Percentiles rank a stretch among this genome's conserved stretches.
These are phyloP conservation scores for Encarsia formosa DNA, from an alignment of 2,888 invertebrate genomes.

Conservation along the genomic window DNA sequence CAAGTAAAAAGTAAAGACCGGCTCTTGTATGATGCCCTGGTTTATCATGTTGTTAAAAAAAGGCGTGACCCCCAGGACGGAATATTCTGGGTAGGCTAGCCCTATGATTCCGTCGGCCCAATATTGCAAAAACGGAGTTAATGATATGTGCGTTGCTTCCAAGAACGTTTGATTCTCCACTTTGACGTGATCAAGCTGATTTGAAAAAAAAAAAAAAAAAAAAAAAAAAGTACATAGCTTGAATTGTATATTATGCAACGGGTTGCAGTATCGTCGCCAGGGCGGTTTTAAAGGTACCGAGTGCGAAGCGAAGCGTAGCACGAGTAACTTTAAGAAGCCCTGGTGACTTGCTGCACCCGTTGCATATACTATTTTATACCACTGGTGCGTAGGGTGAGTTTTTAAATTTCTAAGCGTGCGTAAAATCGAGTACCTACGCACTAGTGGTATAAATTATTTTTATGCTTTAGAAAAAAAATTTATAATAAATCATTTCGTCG, in stretches of 20 bases:
- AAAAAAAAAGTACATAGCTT: background rate
- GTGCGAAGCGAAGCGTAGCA: too few relatives aligned
- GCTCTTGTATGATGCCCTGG: slow-evolving; percentile 53
- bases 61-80: slow-evolving; percentile 51
- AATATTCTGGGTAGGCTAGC: slow-evolving; percentile 56
- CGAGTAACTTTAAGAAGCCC: too few relatives aligned
- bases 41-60: slow-evolving; percentile 64
- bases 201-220: background rate
- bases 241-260: background rate
- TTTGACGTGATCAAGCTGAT: slow-evolving; percentile 56
- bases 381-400: too few relatives aligned
- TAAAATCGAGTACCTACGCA: too few relatives aligned
- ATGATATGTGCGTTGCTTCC: slow-evolving; percentile 65
- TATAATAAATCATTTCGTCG: background rate
- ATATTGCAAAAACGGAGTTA: slow-evolving; percentile 58
- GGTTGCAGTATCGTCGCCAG: too few relatives aligned
- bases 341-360: too few relatives aligned
- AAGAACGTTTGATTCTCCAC: slow-evolving; percentile 65
- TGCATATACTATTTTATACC: too few relatives aligned
- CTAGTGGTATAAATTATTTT: too few relatives aligned
- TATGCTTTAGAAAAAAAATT: slow-evolving; percentile 1
- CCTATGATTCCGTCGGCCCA: slow-evolving; percentile 73
- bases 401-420: too few relatives aligned
- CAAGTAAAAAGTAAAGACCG: slow-evolving; percentile 68
- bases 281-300: too few relatives aligned